These are phyloP conservation scores for Neocrepidodera transversa DNA, from an alignment of 2,888 invertebrate species.

Conservation along the genomic window DNA sequence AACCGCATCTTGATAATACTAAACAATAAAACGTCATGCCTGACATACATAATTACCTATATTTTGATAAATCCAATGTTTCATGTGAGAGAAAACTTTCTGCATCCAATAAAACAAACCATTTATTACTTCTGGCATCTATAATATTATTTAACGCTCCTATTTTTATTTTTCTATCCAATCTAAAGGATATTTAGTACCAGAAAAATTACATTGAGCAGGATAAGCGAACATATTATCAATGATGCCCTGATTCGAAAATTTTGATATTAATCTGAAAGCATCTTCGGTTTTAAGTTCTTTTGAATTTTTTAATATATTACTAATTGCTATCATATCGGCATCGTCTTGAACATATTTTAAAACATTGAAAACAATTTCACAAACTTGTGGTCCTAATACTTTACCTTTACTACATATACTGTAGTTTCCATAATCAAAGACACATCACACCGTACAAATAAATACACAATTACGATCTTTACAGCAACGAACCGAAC, in stretches of 20 bases:
- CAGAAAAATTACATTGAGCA: conserved; percentile 95
- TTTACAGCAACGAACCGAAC: too few species aligned
- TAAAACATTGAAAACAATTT: too few species aligned
- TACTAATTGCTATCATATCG: too few species aligned
- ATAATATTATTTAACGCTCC: conserved; percentile 64
- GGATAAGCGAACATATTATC: conserved; percentile 83
- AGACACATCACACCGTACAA: too few species aligned
- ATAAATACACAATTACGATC: too few species aligned
- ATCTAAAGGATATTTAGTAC: conserved; percentile 83
- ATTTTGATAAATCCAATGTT: conserved; percentile 73
- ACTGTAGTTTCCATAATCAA: too few species aligned
- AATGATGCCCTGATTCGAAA: conserved; percentile 18
- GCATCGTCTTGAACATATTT: too few species aligned
- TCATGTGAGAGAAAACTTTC: conserved; percentile 83
- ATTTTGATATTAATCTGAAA: conserved; percentile 52
- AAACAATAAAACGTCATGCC: too few species aligned
- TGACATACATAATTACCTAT: too few species aligned
- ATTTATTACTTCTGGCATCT: conserved; percentile 58
- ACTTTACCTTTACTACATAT: too few species aligned
- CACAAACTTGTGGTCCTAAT: too few species aligned
- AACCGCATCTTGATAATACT: too few species aligned
- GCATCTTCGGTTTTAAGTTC: conserved; percentile 69
- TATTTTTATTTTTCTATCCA: conserved; percentile 72
- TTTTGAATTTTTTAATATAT: conserved; percentile 63
- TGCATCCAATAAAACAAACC: conserved; percentile 86